Evolutionary conservation across 2,797 vertebrate genomes (phyloP).

Genomic region (Catamblyrhynchus diadema): DNA sequence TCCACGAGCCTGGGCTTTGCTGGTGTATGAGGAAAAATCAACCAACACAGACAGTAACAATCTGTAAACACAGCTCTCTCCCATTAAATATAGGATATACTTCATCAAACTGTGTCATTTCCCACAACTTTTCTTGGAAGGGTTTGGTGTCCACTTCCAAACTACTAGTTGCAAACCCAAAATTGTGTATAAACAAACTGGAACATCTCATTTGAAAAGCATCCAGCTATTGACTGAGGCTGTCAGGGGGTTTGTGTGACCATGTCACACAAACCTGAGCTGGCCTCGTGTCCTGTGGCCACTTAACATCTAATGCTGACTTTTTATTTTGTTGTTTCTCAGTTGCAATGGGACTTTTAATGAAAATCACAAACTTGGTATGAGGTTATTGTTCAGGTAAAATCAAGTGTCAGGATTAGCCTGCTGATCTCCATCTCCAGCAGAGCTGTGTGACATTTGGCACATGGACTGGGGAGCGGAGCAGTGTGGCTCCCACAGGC

Average conservation of each 20-base stretch:
- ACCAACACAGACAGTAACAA: neutral
- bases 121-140: neutral
- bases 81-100: neutral
- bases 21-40: neutral
- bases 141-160: conserved; percentile 14
- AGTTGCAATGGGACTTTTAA: neutral
- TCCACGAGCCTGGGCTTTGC: neutral
- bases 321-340: neutral
- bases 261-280: neutral
- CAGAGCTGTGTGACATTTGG: neutral
- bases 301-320: neutral
- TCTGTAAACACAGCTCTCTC: neutral
- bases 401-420: neutral
- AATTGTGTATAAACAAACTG: neutral
- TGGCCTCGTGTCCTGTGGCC: neutral
- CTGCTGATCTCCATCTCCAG: neutral
- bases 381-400: neutral
- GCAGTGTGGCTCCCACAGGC: neutral
- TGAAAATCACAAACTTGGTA: neutral
- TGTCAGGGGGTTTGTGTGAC: neutral
- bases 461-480: neutral
- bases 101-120: neutral
- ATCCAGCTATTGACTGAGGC: neutral
- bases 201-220: conserved; percentile 6
- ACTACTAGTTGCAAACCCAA: neutral